Conservation (phyloP, 2,888 invertebrate species). For the Pecten maximus region DNA sequence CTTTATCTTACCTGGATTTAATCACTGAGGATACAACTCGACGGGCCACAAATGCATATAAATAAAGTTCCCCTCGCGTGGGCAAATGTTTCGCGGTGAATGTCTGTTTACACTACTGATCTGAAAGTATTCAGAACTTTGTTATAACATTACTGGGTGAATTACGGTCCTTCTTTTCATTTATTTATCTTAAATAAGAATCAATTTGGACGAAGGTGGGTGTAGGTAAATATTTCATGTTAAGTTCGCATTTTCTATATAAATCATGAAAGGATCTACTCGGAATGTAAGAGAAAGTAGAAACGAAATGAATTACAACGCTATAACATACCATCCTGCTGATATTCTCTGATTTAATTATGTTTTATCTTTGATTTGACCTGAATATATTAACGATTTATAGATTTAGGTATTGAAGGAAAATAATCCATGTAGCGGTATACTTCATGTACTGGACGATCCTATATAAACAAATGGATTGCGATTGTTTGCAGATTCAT, state of each 20-base stretch:
- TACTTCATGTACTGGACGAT: neutral
- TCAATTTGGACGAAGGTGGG: neutral
- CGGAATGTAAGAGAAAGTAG: neutral
- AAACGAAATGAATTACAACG: neutral
- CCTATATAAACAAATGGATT: conserved; percentile 10
- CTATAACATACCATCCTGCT: neutral
- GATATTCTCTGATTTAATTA: neutral
- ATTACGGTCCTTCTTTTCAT: neutral
- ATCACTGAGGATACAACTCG: neutral
- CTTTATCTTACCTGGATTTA: conserved; percentile 9
- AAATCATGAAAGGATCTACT: neutral
- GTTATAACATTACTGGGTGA: neutral
- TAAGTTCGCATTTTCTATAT: neutral
- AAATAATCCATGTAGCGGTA: neutral
- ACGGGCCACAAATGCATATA: neutral
- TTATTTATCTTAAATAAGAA: neutral
- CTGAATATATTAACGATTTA: neutral
- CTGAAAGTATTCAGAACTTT: neutral
- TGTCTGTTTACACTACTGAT: neutral
- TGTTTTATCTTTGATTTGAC: neutral
- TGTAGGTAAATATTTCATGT: neutral
- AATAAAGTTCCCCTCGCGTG: neutral
- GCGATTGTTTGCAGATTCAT: neutral
- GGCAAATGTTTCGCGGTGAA: neutral
- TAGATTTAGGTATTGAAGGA: neutral